Base-by-base conservation (phyloP, 64 coral and sea anemone species). In the Stichodactyla mertensii region DNA sequence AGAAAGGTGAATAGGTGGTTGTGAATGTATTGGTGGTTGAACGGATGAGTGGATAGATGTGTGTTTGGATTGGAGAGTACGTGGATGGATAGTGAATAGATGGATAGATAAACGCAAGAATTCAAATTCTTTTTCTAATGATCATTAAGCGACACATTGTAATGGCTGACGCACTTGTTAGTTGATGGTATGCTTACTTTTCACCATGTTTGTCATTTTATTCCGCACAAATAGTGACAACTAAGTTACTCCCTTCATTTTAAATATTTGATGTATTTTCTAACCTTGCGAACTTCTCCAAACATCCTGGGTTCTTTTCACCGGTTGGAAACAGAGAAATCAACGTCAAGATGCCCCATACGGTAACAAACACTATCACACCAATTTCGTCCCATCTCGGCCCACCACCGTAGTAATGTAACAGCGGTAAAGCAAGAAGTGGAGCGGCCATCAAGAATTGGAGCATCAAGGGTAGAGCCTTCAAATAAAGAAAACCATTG, bases 251-350 rank as follows among this genome's bases (percentile, higher is more conserved):
- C 36, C 36, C 36, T 45, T 45, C 36, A 45, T 45, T 45, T 45
- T 45, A 45, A 45, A 45, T 45, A 45, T 45, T 45, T 45, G 36
- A 52, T 13, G 6, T 51, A 79, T 51, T 79, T 79, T 79, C 77
- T 51, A 53, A 95, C 94, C 94, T 95, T 51, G 86, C 82, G 87
- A 95, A 78, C 24, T 83, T 89, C 53, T 92, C 64, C 84, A 86
- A 66, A 64, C 84, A 89, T 80, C 87, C 91, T 51, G 94, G 94
- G 55, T 89, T 89, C 51, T 83, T 60, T 19, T 55, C 57, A 7
- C 94, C 94, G 6, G 94, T 95, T 10, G 87, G 91, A 20, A 89
- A 77, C 16, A 95, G 52, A 19, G 94, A 78, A n/a, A 95, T 92
- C 16, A 95, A 64, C n/a, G 85, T 86, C 70, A 89, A 71, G 51